Conservation (phyloP, 2,888 invertebrate species). For the Eupithecia centaureata region DNA sequence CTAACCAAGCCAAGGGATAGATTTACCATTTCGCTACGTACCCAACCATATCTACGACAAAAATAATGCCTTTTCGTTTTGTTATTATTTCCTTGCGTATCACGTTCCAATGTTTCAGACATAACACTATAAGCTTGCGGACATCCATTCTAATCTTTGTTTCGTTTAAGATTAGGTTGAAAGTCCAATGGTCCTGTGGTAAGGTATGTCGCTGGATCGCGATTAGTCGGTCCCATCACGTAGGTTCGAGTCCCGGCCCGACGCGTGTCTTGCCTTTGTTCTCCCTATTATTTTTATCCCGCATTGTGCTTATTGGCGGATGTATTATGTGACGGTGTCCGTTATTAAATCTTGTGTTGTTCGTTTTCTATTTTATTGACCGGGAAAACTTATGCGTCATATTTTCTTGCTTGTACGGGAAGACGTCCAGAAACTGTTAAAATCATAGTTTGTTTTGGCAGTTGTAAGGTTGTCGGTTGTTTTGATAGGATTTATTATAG, state of each 20-base stretch:
- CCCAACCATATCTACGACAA: constrained; percentile 40
- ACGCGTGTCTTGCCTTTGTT: constrained; percentile 66
- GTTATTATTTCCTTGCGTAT: constrained; percentile 66
- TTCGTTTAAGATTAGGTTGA: constrained; percentile 38
- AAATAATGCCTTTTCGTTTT: constrained; percentile 54
- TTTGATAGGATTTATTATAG: no score
- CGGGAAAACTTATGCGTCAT: constrained; percentile 9
- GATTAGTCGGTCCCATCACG: constrained; percentile 74
- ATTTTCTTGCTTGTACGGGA: background rate
- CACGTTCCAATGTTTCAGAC: constrained; percentile 67
- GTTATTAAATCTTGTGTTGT: constrained; percentile 42
- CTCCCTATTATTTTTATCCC: constrained; percentile 72
- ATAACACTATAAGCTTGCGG: constrained; percentile 50
- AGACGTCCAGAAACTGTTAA: background rate
- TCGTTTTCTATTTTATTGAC: constrained; percentile 29
- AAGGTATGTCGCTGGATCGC: constrained; percentile 53
- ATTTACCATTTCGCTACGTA: constrained; percentile 51
- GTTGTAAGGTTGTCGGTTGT: background rate
- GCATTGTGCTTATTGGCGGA: constrained; percentile 72
- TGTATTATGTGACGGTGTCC: constrained; percentile 63
- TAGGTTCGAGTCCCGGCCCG: constrained; percentile 67
- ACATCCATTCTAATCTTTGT: constrained; percentile 43
- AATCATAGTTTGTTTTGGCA: background rate
- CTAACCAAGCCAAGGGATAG: constrained; percentile 51
- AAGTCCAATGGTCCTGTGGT: constrained; percentile 45